phyloP scores from a whole-genome alignment of 2,113 vertebrate genomes.

The Thomomys bottae region DNA sequence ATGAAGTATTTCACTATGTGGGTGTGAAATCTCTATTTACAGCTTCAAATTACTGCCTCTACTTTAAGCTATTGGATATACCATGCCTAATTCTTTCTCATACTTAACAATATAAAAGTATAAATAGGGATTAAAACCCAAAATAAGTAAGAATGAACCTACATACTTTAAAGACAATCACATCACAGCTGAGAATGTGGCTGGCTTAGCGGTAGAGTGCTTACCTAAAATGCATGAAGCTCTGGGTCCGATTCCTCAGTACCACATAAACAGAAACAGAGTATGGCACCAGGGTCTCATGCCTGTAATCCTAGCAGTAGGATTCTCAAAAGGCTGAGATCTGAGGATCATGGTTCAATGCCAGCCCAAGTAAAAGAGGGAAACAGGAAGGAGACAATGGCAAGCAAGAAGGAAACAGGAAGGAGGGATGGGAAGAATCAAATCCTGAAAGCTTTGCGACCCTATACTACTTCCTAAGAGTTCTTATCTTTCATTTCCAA shows the following conservation, averaged over 20 bases:
- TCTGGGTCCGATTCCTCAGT: too few relatives aligned
- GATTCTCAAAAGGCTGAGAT: too few relatives aligned
- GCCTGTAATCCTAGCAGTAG: too few relatives aligned
- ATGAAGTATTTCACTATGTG: neutral
- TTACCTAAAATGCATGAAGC: too few relatives aligned
- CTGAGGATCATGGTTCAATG: too few relatives aligned
- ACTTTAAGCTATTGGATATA: neutral
- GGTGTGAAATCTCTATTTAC: neutral
- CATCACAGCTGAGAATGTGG: neutral
- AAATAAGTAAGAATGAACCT: neutral
- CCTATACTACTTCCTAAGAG: neutral
- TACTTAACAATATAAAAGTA: slow-evolving; percentile 12
- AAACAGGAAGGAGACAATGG: too few relatives aligned
- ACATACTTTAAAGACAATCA: neutral
- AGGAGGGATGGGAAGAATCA: too few relatives aligned
- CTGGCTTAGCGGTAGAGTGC: too few relatives aligned
- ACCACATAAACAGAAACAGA: too few relatives aligned
- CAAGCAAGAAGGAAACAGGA: neutral
- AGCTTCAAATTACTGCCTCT: slow-evolving; percentile 35
- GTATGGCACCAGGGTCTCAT: too few relatives aligned
- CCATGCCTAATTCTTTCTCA: slow-evolving; percentile 15
- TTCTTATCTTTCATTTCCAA: neutral
- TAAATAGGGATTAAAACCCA: neutral
- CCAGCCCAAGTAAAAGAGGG: too few relatives aligned
- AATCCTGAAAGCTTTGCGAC: neutral